Percentiles rank a stretch among this genome's conserved stretches.
These are phyloP conservation scores for Eriocheir sinensis DNA, from an alignment of 1,140 invertebrate genomes.

Conservation along the genomic window DNA sequence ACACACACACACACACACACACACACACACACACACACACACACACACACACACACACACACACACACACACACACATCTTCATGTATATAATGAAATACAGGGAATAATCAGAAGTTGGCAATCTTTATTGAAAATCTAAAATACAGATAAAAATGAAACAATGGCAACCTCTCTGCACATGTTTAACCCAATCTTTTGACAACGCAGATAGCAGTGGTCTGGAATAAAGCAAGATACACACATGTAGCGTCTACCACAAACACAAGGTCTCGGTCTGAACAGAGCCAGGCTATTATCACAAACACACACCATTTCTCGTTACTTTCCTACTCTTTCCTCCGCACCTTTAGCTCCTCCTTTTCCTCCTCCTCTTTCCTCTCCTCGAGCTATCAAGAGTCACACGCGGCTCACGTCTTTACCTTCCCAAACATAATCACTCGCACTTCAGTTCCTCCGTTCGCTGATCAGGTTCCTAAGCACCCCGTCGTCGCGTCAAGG, in stretches of 20 bases:
- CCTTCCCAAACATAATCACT: background rate
- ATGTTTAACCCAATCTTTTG: conserved; percentile 69
- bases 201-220: conserved; percentile 76
- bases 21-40: conserved; percentile 57
- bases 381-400: background rate
- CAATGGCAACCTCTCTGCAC: conserved; percentile 74
- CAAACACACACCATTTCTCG: conserved; percentile 27
- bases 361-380: background rate
- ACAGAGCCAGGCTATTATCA: conserved; percentile 48
- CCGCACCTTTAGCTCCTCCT: background rate
- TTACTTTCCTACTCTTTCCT: background rate
- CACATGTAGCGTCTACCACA: conserved; percentile 68
- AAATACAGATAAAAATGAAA: conserved; percentile 76
- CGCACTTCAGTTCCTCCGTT: background rate
- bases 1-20: background rate
- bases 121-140: conserved; percentile 77
- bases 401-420: background rate
- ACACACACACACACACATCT: conserved; percentile 28
- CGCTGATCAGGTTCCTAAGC: background rate
- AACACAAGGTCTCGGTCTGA: conserved; percentile 63
- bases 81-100: background rate
- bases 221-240: conserved; percentile 71
- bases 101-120: conserved; percentile 71
- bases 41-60: conserved; percentile 29
- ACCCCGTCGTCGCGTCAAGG: background rate